Percentiles rank a stretch among this genome's conserved stretches.
These are phyloP conservation scores for Hypolimnas misippus DNA, from an alignment of 2,888 invertebrate genomes.

Conservation along the genomic window DNA sequence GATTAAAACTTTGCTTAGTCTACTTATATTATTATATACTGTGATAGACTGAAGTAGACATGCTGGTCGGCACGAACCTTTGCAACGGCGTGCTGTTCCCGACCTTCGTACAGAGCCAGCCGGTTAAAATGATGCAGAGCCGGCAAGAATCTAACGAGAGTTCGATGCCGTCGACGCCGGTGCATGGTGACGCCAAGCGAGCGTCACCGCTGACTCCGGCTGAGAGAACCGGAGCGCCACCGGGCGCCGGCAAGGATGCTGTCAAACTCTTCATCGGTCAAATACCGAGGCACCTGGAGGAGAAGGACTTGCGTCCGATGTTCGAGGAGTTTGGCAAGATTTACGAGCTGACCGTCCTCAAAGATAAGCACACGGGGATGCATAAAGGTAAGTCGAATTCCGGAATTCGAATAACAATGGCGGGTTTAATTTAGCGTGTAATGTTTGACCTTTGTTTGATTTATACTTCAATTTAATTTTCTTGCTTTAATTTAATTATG, in stretches of 20 bases:
- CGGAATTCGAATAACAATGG: not conserved
- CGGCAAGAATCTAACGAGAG: constrained; percentile 58
- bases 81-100: constrained; percentile 63
- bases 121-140: constrained; percentile 46
- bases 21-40: constrained; percentile 41
- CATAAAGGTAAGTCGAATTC: constrained; percentile 90
- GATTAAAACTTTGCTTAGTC: constrained; percentile 42
- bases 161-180: constrained; percentile 76
- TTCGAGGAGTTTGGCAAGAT: constrained; percentile 97
- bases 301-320: constrained; percentile 93
- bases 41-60: constrained; percentile 62
- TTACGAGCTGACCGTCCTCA: constrained; percentile 96
- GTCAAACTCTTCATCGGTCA: constrained; percentile 97
- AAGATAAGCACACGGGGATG: constrained; percentile 97
- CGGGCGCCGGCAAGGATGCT: constrained; percentile 81
- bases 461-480: too few relatives aligned
- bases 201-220: constrained; percentile 71
- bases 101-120: constrained; percentile 61
- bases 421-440: not conserved
- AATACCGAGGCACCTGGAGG: constrained; percentile 95
- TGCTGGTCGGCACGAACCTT: constrained; percentile 74
- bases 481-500: too few relatives aligned
- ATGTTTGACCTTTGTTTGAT: not conserved
- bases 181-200: constrained; percentile 59
- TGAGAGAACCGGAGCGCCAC: constrained; percentile 74